Base-by-base conservation (phyloP, 2,113 vertebrate genomes). In the Pteruthius melanotis region DNA sequence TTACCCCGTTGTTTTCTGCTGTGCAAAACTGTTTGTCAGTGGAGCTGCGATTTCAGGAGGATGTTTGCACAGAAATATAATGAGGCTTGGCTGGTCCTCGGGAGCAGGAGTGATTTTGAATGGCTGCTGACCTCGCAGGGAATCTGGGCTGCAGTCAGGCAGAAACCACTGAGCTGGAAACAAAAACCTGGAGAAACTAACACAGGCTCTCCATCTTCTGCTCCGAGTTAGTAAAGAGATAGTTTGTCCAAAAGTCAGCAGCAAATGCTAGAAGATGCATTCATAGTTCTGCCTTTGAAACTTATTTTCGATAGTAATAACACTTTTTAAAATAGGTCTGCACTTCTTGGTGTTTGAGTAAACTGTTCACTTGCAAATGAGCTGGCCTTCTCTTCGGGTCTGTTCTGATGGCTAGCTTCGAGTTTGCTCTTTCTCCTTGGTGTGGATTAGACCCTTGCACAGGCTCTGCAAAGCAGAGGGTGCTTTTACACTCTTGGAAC, bases 21-120 rank as follows among this genome's bases (percentile, higher is more conserved):
- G 72, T 30, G 85, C 76, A 78, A 83, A 92, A 91, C 71, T 64
- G 82, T 70, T 94, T 82, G 70, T 95, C 77, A 77, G 87, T 61
- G 75, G 83, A 93, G 88, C 93, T 13, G 78, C 0, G 8, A 87
- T 96, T 96, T 86, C 77, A 74, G 94, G 83, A 97, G 81, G 93
- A 92, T 91, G 71, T 97, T 96, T 96, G 86, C 91, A 90, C 90
- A 92, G 93, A 96, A 96, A 94, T 89, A 95, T 95, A 97, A 97
- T 96, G 94, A 97, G 95, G 88, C 85, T 96, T 97, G 96, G 95
- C 96, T 90, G 81, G 89, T 97, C 85, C 65, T 96, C 3, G 40
- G 84, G 65, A 96, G 93, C 42, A 14, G 90, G 94, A 95, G 88
- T 9, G 47, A 96, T 93, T 95, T 82, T 97, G 96, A 97, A 95